These are phyloP conservation scores for Percina caprodes DNA, from an alignment of 2,113 vertebrate genomes.

Conservation along the genomic window DNA sequence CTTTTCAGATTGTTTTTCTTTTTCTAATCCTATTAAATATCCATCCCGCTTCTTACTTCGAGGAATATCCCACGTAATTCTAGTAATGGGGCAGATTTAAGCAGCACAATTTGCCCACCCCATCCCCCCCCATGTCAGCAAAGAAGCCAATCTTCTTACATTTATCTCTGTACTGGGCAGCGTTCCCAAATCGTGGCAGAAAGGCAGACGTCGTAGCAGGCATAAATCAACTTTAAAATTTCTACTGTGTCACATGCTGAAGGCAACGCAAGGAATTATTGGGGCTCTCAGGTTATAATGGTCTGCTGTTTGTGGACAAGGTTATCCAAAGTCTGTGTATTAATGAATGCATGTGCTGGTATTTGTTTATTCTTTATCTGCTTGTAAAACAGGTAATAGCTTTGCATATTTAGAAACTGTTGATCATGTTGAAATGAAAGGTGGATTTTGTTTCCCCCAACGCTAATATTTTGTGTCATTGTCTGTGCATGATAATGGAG, in stretches of 20 bases:
- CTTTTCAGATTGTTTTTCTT: slow-evolving; percentile 38
- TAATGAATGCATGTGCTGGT: neutral
- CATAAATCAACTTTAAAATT: slow-evolving; percentile 74
- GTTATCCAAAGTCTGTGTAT: slow-evolving; percentile 46
- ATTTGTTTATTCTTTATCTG: slow-evolving; percentile 27
- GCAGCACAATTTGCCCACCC: slow-evolving; percentile 40
- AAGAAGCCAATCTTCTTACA: slow-evolving; percentile 41
- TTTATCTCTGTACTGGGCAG: slow-evolving; percentile 68
- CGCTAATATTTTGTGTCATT: neutral
- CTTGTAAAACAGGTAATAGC: slow-evolving; percentile 13
- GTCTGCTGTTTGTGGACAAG: slow-evolving; percentile 36
- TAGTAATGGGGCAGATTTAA: slow-evolving; percentile 77
- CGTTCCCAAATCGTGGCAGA: slow-evolving; percentile 65
- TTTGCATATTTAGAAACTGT: neutral
- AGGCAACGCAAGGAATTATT: slow-evolving; percentile 43
- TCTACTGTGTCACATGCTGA: slow-evolving; percentile 50
- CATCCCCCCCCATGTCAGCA: slow-evolving; percentile 1
- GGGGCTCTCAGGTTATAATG: slow-evolving; percentile 7
- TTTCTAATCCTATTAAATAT: slow-evolving; percentile 71
- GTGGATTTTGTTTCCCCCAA: neutral
- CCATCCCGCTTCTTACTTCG: slow-evolving; percentile 61
- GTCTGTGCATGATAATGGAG: neutral
- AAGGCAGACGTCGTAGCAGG: slow-evolving; percentile 49
- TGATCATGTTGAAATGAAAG: slow-evolving; percentile 4
- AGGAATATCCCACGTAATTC: slow-evolving; percentile 63